Evolutionary conservation across 1,140 invertebrate species (phyloP), one percentile per base, ranked within the genome.

Genomic region (Diprion similis): DNA sequence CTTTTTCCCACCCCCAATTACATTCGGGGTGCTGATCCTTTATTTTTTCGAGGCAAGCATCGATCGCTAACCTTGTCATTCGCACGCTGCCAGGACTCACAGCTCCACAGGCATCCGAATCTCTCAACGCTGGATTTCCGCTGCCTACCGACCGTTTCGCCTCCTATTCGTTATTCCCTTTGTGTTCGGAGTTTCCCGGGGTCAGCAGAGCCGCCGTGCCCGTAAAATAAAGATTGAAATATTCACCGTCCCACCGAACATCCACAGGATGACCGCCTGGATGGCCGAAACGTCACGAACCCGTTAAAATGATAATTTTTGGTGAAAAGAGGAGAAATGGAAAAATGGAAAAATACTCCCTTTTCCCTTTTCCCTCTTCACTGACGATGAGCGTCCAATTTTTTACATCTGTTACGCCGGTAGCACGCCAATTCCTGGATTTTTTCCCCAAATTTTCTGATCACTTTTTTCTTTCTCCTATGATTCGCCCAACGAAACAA

Each of bases 81-180:
- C 51, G 11, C 51, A 59, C 11, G n/a, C n/a, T 59, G 9, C 51
- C 6, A 59, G n/a, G n/a, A 1, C 24, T 37, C 24, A 6, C 1
- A 37, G 24, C 24, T 37, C 6, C 51, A 8, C 11, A 59, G 11
- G 51, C 51, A 59, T 37, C 24, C 24, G 24, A 37, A 37, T 37
- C 24, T 37, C 24, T 37, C 24, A 37, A 37, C 24, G 24, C 24
- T 37, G 24, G 24, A 37, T 37, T 37, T 37, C 6, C 24, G 6
- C 24, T 6, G 24, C 24, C 24, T 37, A 37, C 24, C 24, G 11
- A 17, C n/a, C 51, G 51, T 9, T 59, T 7, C 8, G 9, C 51
- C 51, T 59, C 51, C 51, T 17, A 59, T 59, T 59, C 51, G 51
- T 59, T 59, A 59, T 59, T 59, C 51, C 51, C 51, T 59, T 59